Conservation (phyloP, 2,888 invertebrate species). For the Xylota segnis region DNA sequence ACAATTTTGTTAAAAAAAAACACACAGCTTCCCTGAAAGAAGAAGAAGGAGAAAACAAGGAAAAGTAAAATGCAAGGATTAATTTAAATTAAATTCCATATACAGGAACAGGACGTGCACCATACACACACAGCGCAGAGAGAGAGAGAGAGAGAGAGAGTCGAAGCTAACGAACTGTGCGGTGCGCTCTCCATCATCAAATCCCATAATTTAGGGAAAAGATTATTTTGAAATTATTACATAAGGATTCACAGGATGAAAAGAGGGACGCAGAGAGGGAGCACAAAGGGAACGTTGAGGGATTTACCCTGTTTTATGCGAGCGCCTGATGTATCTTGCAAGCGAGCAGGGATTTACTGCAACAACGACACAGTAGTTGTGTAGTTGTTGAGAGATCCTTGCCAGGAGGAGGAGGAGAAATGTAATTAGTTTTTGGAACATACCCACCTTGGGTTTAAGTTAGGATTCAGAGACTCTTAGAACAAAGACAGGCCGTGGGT, state of each 20-base stretch:
- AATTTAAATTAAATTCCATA: constrained; percentile 66
- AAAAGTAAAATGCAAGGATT: constrained; percentile 59
- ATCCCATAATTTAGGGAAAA: constrained; percentile 67
- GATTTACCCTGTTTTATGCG: constrained; percentile 32
- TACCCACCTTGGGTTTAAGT: too few species aligned
- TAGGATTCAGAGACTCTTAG: too few species aligned
- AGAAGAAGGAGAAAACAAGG: constrained; percentile 31
- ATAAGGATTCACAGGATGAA: constrained; percentile 32
- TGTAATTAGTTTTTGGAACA: constrained; percentile 2
- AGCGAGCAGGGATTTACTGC: constrained; percentile 8
- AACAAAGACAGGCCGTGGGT: too few species aligned
- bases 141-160: too few species aligned
- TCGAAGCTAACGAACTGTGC: constrained; percentile 49
- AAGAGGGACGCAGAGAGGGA: neutral
- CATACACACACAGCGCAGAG: constrained; percentile 1
- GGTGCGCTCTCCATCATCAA: constrained; percentile 58
- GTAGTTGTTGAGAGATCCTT: neutral
- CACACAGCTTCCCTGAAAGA: constrained; percentile 25
- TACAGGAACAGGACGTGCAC: constrained; percentile 15
- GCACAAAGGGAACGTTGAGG: neutral
- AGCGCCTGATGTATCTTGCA: constrained; percentile 6
- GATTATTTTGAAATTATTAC: constrained; percentile 70
- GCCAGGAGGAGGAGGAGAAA: neutral
- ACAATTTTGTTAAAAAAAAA: constrained; percentile 35
- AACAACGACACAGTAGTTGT: constrained; percentile 7